Percentiles rank a stretch among this genome's conserved stretches.
phyloP scores from a whole-genome alignment of 2,888 invertebrate genomes.

The Drosophila greeni region DNA sequence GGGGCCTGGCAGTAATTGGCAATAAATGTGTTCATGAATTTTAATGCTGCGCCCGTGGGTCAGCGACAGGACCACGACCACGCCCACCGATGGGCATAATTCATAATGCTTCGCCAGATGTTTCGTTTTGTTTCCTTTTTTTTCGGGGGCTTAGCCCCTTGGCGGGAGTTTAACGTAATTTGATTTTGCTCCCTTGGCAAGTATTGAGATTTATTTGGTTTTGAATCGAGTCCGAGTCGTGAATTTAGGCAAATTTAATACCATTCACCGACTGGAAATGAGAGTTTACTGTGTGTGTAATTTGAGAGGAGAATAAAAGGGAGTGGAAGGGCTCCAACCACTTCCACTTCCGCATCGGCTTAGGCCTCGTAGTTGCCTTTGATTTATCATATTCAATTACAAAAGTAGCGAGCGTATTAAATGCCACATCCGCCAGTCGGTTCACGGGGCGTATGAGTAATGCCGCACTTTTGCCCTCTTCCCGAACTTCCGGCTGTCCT shows the following conservation, averaged over 20 bases:
- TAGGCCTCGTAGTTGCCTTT: conserved; percentile 51
- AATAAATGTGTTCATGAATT: conserved; percentile 76
- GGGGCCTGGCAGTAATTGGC: conserved; percentile 71
- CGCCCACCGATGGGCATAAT: conserved; percentile 48
- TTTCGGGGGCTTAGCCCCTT: conserved; percentile 22
- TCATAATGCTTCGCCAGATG: conserved; percentile 71
- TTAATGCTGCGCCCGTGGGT: conserved; percentile 65
- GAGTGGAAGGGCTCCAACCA: conserved; percentile 30
- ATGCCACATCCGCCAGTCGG: conserved; percentile 56
- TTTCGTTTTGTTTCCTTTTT: conserved; percentile 37
- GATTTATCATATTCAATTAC: conserved; percentile 77
- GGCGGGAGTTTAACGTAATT: conserved; percentile 64
- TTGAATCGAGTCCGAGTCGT: conserved; percentile 48
- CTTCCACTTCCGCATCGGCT: conserved; percentile 62
- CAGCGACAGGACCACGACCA: conserved; percentile 47
- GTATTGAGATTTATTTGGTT: conserved; percentile 73
- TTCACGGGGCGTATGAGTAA: conserved; percentile 66
- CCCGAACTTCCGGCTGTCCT: conserved; percentile 30
- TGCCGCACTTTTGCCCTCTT: conserved; percentile 27
- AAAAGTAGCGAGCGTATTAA: conserved; percentile 68
- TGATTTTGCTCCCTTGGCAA: conserved; percentile 57
- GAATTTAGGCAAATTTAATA: conserved; percentile 47
- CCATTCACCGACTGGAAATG: conserved; percentile 50
- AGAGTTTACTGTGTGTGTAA: conserved; percentile 36
- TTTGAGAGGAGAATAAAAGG: conserved; percentile 24